Evolutionary conservation across 2,797 vertebrate species (phyloP).

Genomic region (Limosa lapponica): DNA sequence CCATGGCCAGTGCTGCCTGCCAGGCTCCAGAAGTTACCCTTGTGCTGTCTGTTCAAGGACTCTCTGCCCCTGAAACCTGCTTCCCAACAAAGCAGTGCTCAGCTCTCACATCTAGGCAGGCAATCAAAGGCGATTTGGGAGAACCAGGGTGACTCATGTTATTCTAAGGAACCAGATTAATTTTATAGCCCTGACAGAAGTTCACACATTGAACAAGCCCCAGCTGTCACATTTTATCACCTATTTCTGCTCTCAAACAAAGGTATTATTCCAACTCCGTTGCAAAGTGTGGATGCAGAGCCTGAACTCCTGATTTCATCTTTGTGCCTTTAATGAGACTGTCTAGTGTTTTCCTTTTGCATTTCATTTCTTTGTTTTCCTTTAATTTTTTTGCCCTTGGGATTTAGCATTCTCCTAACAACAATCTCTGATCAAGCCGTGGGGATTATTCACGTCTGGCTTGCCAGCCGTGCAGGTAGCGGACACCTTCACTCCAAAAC

Average conservation of each 20-base stretch:
- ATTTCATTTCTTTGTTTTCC: background rate
- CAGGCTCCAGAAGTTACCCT: background rate
- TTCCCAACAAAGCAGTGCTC: background rate
- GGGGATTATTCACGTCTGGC: background rate
- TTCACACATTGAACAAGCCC: background rate
- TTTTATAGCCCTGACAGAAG: background rate
- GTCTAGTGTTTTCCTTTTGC: background rate
- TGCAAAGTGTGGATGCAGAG: background rate
- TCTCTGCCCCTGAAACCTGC: background rate
- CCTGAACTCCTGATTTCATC: background rate
- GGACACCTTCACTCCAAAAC: background rate
- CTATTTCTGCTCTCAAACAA: background rate
- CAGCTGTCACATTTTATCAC: background rate
- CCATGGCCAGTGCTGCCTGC: background rate
- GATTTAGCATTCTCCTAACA: background rate
- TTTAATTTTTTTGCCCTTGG: background rate
- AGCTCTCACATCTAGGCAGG: background rate
- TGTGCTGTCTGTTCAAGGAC: background rate
- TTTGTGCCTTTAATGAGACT: background rate
- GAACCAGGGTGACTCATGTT: background rate
- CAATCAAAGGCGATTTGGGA: background rate
- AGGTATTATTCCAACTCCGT: background rate
- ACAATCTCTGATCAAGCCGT: background rate
- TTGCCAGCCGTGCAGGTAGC: background rate
- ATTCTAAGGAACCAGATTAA: background rate